Percentiles rank a stretch among this genome's conserved stretches.
Conservation (phyloP, 2,797 vertebrate species). For the Bothrops alternatus region DNA sequence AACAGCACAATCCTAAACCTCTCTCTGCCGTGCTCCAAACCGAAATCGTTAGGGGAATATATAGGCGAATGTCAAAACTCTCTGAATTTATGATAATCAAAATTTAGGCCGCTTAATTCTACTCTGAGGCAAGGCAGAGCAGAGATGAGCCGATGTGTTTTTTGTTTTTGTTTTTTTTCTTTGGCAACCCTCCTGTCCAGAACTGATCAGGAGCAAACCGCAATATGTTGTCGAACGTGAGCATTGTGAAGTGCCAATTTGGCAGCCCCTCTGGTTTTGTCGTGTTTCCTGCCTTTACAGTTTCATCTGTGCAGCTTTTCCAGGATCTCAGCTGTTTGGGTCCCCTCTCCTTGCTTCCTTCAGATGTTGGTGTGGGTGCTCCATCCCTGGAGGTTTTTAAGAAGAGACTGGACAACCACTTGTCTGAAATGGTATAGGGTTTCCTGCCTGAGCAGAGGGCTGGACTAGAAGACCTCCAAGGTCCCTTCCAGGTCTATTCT, state of each 20-base stretch:
- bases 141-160: background rate
- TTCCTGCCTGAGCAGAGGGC: too few relatives aligned
- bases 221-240: background rate
- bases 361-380: too few relatives aligned
- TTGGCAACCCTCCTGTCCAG: background rate
- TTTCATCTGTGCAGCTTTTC: background rate
- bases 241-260: too few relatives aligned
- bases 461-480: too few relatives aligned
- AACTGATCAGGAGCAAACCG: background rate
- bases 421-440: too few relatives aligned
- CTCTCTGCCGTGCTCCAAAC: too few relatives aligned
- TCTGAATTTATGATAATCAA: background rate
- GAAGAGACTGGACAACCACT: too few relatives aligned
- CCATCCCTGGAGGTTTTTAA: too few relatives aligned
- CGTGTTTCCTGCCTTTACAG: background rate
- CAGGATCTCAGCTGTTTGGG: background rate
- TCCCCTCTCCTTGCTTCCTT: too few relatives aligned
- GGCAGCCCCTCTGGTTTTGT: background rate
- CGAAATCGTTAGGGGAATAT: background rate
- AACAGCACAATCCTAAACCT: too few relatives aligned
- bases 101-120: background rate
- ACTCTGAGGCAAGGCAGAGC: background rate
- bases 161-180: background rate
- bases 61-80: background rate
- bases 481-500: too few relatives aligned